These are phyloP conservation scores for Amblyraja radiata DNA, from an alignment of 2,797 vertebrate species.

Conservation along the genomic window DNA sequence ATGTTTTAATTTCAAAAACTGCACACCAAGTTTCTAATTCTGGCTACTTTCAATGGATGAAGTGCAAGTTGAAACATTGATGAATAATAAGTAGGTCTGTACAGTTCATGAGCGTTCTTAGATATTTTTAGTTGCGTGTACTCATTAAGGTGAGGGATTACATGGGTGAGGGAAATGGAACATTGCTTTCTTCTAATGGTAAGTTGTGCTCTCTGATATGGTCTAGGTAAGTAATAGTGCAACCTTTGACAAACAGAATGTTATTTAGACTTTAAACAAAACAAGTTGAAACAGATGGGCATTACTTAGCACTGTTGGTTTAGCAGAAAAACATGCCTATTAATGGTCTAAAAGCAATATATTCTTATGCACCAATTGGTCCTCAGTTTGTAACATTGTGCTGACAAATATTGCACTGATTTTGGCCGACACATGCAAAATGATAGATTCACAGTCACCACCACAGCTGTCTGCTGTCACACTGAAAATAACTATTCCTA, in stretches of 20 bases:
- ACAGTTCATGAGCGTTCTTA: conserved; percentile 4
- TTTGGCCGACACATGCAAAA: background rate
- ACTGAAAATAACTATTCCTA: background rate
- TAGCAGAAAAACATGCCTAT: background rate
- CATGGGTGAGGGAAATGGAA: background rate
- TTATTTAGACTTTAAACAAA: conserved; percentile 19
- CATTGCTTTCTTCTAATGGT: conserved; percentile 24
- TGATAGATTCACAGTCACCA: background rate
- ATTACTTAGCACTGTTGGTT: conserved; percentile 15
- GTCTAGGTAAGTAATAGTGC: background rate
- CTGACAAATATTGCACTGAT: background rate
- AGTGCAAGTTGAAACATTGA: conserved; percentile 26
- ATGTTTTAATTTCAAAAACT: background rate
- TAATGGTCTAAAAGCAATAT: background rate
- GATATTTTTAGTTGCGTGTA: conserved; percentile 18
- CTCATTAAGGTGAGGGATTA: conserved; percentile 34
- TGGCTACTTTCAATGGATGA: conserved; percentile 3
- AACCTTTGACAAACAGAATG: conserved; percentile 28
- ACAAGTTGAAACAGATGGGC: conserved; percentile 11
- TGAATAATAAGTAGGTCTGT: conserved; percentile 22
- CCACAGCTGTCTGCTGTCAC: background rate
- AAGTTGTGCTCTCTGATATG: conserved; percentile 20
- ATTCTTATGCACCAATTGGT: background rate
- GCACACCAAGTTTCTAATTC: conserved; percentile 24
- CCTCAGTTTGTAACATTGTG: background rate